Conservation (phyloP, 1,140 invertebrate genomes). For the Ooceraea biroi region DNA sequence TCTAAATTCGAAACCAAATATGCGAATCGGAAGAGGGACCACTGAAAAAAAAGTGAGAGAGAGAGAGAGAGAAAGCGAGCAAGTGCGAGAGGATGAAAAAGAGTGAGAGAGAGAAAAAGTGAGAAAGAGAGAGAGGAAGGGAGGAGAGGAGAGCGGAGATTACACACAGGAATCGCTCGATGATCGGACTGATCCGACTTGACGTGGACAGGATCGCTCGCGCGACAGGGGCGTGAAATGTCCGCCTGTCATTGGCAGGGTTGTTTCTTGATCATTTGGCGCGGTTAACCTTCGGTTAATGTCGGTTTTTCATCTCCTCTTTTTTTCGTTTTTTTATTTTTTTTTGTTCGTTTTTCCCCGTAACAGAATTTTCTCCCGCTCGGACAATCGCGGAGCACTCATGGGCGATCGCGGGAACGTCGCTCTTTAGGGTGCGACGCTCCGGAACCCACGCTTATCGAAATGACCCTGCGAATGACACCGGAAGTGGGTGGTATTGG, state of each 20-base stretch:
- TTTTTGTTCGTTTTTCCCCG: not conserved
- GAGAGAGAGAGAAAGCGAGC: conserved; percentile 1
- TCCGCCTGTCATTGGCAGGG: conserved; percentile 57
- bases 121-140: conserved; percentile 23
- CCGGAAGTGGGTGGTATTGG: conserved; percentile 61
- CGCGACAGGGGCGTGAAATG: conserved; percentile 59
- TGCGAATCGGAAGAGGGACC: conserved; percentile 71
- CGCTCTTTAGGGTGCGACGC: not conserved
- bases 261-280: conserved; percentile 51
- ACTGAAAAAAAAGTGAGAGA: not conserved
- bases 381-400: conserved; percentile 1
- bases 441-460: conserved; percentile 17
- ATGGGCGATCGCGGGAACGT: too few relatives aligned
- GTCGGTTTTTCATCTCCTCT: not conserved
- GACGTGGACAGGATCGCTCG: conserved; percentile 56
- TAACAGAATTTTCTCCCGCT: not conserved
- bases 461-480: conserved; percentile 55
- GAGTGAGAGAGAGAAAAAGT: not conserved
- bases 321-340: too few relatives aligned
- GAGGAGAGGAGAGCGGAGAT: not conserved
- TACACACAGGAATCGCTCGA: conserved; percentile 48
- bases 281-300: conserved; percentile 38
- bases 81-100: not conserved
- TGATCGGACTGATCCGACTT: conserved; percentile 49
- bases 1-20: conserved; percentile 84